A percentile compares a stretch with the other conserved stretches of the same genome.
Evolutionary conservation across 2,113 vertebrate species (phyloP).

Genomic region (Prunella himalayana): DNA sequence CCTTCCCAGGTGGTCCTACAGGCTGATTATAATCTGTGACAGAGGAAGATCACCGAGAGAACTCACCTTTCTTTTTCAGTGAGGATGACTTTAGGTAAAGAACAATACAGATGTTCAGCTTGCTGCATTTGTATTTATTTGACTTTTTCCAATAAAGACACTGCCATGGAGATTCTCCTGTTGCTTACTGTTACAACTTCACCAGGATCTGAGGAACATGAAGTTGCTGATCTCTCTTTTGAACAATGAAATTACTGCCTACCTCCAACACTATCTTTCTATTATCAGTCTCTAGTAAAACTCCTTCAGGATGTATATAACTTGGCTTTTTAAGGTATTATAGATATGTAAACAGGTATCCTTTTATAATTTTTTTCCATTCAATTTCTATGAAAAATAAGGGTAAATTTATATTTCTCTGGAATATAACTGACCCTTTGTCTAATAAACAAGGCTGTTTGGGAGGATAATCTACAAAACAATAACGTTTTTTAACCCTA

Average conservation of each 20-base stretch:
- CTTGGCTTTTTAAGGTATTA: background rate
- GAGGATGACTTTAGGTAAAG: background rate
- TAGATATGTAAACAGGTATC: background rate
- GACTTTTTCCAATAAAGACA: background rate
- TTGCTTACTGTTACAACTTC: background rate
- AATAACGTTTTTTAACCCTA: background rate
- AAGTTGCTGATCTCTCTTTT: background rate
- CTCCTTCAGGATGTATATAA: background rate
- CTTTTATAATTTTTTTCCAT: background rate
- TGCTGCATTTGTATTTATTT: background rate
- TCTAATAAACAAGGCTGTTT: background rate
- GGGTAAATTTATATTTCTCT: background rate
- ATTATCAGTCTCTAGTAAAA: background rate
- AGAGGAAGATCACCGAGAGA: background rate
- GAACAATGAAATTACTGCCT: background rate
- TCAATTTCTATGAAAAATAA: background rate
- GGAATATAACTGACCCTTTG: background rate
- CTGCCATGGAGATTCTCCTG: background rate
- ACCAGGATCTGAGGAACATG: background rate
- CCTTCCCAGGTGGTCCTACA: background rate
- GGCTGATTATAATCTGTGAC: background rate
- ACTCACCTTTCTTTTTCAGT: background rate
- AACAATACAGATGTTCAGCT: background rate
- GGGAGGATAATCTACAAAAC: background rate
- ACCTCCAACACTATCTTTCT: background rate